A percentile compares a stretch with the other conserved stretches of the same genome.
Evolutionary conservation across 2,113 vertebrate genomes (phyloP).

Genomic region (Capricornis sumatraensis): DNA sequence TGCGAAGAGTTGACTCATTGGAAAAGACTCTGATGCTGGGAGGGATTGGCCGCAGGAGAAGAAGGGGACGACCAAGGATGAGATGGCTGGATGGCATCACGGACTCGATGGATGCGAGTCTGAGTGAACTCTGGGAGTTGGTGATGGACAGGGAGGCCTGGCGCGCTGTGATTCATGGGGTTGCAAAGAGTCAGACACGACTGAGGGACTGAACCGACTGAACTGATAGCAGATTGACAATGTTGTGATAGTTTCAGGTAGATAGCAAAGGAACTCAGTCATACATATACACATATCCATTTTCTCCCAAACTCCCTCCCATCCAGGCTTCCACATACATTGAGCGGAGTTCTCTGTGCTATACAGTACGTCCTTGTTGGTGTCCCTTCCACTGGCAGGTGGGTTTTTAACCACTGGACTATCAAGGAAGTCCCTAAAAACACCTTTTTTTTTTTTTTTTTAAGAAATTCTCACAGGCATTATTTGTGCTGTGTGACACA

Average conservation of each 20-base stretch:
- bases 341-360: neutral
- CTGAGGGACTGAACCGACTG: fast-evolving
- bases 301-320: neutral
- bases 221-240: neutral
- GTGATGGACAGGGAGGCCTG: no score
- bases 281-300: neutral
- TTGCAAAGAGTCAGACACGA: no score
- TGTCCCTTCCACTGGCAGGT: neutral
- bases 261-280: neutral
- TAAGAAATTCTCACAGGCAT: neutral
- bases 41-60: no score
- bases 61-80: no score
- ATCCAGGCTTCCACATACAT: neutral
- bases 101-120: no score
- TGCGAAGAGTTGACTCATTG: no score
- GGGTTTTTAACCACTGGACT: neutral
- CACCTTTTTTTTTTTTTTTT: neutral
- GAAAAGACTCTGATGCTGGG: no score
- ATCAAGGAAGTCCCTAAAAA: neutral
- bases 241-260: neutral
- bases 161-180: no score
- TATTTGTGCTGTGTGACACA: neutral
- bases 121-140: no score
- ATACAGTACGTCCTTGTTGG: neutral
- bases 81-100: no score